phyloP scores from a whole-genome alignment of 1,140 invertebrate species.

The Brachionus sp. region DNA sequence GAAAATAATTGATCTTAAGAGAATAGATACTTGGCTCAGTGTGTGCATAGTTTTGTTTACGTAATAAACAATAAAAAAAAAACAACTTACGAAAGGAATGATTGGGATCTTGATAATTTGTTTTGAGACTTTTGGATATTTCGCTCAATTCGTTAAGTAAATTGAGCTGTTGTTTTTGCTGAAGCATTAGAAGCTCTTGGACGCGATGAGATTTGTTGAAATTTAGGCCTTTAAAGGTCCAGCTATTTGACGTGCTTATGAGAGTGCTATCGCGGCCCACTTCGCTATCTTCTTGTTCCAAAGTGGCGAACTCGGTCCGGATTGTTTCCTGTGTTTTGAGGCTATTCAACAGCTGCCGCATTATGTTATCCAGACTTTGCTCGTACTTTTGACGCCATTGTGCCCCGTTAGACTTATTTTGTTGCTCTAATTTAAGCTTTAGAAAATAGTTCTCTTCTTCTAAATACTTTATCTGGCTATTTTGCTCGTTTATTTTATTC shows the following conservation, averaged over 20 bases:
- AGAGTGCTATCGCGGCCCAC: background rate
- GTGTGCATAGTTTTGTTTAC: background rate
- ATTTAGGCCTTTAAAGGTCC: background rate
- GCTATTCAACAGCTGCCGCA: slow-evolving; percentile 8
- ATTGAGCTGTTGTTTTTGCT: slow-evolving; percentile 39
- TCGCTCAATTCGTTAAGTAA: slow-evolving; percentile 16
- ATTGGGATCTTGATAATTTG: background rate
- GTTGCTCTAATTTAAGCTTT: background rate
- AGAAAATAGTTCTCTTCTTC: slow-evolving; percentile 33
- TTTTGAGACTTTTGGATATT: background rate
- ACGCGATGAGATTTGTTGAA: background rate
- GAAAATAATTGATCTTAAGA: background rate
- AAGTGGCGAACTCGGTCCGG: background rate
- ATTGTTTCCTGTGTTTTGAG: slow-evolving; percentile 27
- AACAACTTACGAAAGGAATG: background rate
- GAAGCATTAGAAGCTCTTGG: slow-evolving; percentile 8
- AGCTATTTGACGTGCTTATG: background rate
- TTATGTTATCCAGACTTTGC: background rate
- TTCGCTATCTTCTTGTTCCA: background rate
- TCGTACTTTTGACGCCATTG: background rate
- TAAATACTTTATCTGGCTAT: slow-evolving; percentile 25
- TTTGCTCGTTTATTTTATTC: slow-evolving; percentile 30
- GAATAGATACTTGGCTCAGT: background rate
- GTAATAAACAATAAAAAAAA: background rate
- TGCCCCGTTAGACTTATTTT: background rate